Evolutionary conservation across 2,113 vertebrate genomes (phyloP).

Genomic region (Apaloderma vittatum): DNA sequence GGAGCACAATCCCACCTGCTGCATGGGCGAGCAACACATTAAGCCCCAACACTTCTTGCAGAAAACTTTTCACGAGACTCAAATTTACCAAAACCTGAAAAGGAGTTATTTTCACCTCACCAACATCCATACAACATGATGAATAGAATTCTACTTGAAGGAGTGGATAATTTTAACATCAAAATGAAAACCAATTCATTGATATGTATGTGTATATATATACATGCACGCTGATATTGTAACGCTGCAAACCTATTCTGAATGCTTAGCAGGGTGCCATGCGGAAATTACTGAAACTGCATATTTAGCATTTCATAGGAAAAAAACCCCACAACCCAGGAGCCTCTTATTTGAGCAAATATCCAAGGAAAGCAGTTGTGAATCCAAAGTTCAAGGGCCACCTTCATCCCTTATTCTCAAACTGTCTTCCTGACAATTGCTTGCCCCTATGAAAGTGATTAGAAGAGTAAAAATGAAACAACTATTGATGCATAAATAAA

Average conservation of each 20-base stretch:
- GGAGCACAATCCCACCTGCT: neutral
- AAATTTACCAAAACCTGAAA: neutral
- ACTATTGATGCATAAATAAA: neutral
- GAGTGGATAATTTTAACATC: neutral
- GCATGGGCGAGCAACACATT: neutral
- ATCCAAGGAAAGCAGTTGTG: neutral
- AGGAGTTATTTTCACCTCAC: neutral
- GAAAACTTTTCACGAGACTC: neutral
- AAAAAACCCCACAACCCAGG: neutral
- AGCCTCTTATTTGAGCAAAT: neutral
- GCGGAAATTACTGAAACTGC: neutral
- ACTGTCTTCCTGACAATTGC: neutral
- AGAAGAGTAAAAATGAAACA: neutral
- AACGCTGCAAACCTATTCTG: neutral
- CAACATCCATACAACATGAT: neutral
- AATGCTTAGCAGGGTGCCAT: neutral
- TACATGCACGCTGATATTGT: neutral
- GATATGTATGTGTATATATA: neutral
- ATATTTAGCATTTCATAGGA: neutral
- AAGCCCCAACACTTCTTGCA: neutral
- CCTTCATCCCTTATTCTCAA: neutral
- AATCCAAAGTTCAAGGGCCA: neutral
- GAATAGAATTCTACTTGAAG: neutral
- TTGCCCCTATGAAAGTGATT: neutral
- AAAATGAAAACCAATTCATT: neutral